Evolutionary conservation across 2,113 vertebrate genomes (phyloP).

Genomic region (Sceloporus tristichus): DNA sequence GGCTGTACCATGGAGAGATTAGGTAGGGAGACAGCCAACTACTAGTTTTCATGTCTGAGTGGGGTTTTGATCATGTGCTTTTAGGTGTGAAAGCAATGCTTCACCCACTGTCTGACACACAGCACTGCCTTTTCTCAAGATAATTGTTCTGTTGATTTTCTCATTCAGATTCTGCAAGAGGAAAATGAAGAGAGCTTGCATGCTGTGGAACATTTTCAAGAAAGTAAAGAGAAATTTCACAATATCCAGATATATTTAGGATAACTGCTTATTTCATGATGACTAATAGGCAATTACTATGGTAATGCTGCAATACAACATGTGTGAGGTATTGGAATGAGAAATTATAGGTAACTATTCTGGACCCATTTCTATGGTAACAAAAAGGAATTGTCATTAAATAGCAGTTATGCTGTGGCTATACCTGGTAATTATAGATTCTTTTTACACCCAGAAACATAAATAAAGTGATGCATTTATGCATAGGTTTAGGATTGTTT

Average conservation of each 20-base stretch:
- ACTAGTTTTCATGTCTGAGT: not conserved
- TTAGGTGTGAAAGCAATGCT: not conserved
- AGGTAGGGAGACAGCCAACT: not conserved
- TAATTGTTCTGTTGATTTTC: conserved; percentile 13
- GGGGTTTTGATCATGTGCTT: not conserved
- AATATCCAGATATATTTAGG: conserved; percentile 81
- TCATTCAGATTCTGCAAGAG: conserved; percentile 13
- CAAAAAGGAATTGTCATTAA: conserved; percentile 88
- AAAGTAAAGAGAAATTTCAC: conserved; percentile 77
- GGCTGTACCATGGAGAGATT: not conserved
- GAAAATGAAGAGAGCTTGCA: not conserved
- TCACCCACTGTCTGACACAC: conserved; percentile 9
- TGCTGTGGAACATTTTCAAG: conserved; percentile 56
- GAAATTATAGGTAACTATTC: conserved; percentile 85
- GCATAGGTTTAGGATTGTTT: conserved; percentile 81
- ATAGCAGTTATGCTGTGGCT: conserved; percentile 80
- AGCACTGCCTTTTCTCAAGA: not conserved
- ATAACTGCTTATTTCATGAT: conserved; percentile 85
- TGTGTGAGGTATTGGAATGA: conserved; percentile 82
- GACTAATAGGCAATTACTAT: conserved; percentile 89
- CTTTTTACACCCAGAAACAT: conserved; percentile 82
- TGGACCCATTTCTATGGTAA: conserved; percentile 88
- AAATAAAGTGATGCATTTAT: conserved; percentile 86
- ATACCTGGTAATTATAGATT: conserved; percentile 86
- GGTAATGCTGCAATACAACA: conserved; percentile 84